phyloP scores from a whole-genome alignment of 2,113 vertebrate genomes.

The Cichladusa arquata region DNA sequence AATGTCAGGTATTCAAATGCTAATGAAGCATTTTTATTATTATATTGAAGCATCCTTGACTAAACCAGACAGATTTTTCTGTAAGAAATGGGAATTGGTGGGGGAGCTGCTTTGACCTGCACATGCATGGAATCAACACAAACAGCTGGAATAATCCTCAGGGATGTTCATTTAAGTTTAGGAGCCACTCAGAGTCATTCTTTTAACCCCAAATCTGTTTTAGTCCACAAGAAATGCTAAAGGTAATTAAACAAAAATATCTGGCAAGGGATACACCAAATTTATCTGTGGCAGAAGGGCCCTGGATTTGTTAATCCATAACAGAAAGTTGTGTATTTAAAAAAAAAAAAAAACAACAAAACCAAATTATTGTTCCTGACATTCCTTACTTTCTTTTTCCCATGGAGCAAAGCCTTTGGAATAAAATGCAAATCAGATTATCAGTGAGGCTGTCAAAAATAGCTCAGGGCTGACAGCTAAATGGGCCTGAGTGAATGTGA shows the following conservation, averaged over 20 bases:
- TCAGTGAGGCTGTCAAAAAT: constrained; percentile 37
- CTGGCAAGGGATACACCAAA: not conserved
- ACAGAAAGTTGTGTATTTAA: not conserved
- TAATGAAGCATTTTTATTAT: not conserved
- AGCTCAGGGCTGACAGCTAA: not conserved
- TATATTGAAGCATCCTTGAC: not conserved
- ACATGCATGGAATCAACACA: not conserved
- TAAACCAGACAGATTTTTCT: not conserved
- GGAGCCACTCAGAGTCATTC: not conserved
- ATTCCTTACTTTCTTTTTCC: not conserved
- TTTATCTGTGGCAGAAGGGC: not conserved
- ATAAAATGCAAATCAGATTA: constrained; percentile 24
- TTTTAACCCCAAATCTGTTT: not conserved
- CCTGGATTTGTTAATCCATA: not conserved
- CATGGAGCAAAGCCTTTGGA: not conserved
- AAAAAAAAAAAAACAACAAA: not conserved
- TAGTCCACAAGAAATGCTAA: not conserved
- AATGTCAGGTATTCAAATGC: not conserved
- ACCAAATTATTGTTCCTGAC: not conserved
- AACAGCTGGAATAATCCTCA: not conserved
- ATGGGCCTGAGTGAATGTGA: not conserved
- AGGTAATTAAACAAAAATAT: not conserved
- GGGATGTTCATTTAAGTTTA: not conserved
- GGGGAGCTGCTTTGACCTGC: not conserved
- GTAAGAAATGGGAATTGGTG: not conserved